Conservation (phyloP, 2,113 vertebrate genomes). For the Odontesthes bonariensis region DNA sequence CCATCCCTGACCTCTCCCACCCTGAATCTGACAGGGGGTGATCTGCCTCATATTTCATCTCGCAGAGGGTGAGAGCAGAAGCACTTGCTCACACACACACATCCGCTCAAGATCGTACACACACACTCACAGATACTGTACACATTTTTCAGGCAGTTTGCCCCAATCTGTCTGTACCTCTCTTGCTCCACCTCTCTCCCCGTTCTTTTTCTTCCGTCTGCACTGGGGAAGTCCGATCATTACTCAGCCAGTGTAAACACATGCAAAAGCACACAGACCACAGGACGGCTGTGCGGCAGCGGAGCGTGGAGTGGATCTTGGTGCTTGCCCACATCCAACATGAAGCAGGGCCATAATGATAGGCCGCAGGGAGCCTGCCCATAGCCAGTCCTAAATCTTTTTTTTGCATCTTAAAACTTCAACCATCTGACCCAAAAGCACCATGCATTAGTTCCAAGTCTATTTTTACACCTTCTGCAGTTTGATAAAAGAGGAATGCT, state of each 20-base stretch:
- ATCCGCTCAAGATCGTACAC: conserved; percentile 6
- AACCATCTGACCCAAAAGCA: neutral
- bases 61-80: conserved; percentile 27
- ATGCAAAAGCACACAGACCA: conserved; percentile 17
- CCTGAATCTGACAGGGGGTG: conserved; percentile 74
- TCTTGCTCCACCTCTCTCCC: conserved; percentile 26
- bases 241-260: conserved; percentile 57
- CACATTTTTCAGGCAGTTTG: conserved; percentile 50
- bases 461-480: conserved; percentile 65
- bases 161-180: conserved; percentile 48
- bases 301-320: conserved; percentile 49
- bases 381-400: conserved; percentile 33
- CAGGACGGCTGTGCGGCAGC: conserved; percentile 42
- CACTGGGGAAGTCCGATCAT: conserved; percentile 53
- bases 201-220: conserved; percentile 26
- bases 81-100: conserved; percentile 17
- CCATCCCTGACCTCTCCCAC: conserved; percentile 72
- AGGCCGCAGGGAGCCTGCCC: conserved; percentile 51
- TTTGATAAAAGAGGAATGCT: conserved; percentile 51
- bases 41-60: conserved; percentile 80
- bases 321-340: conserved; percentile 66
- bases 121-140: conserved; percentile 33
- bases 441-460: neutral
- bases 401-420: conserved; percentile 41
- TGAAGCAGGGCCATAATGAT: conserved; percentile 68